Conservation (phyloP, 2,888 invertebrate genomes). For the Thymelicus acteon region DNA sequence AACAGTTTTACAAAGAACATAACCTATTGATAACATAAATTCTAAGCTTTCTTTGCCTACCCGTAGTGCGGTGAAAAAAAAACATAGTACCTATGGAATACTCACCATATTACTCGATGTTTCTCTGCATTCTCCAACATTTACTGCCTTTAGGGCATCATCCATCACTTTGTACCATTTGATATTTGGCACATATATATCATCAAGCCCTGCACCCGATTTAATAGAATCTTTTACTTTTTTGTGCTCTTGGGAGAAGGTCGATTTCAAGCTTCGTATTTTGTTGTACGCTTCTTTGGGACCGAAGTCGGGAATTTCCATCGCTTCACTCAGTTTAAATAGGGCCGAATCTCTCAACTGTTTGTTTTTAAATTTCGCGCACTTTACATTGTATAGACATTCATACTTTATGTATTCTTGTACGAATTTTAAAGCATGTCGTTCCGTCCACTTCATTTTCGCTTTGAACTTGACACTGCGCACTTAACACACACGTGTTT, state of each 20-base stretch:
- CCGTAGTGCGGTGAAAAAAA: no score
- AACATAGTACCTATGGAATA: no score
- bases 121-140: no score
- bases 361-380: slow-evolving; percentile 17
- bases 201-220: no score
- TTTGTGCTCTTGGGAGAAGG: slow-evolving; percentile 37
- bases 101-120: no score
- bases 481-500: slow-evolving; percentile 18
- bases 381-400: slow-evolving; percentile 17
- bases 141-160: no score
- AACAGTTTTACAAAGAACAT: no score
- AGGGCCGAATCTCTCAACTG: slow-evolving; percentile 20
- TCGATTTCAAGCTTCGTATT: slow-evolving; percentile 16
- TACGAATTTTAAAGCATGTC: slow-evolving; percentile 17
- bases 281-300: slow-evolving; percentile 28
- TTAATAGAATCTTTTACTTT: slow-evolving; percentile 35
- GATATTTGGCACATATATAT: no score
- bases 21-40: no score
- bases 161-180: no score
- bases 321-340: slow-evolving; percentile 21
- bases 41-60: no score
- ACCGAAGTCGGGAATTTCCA: slow-evolving; percentile 25
- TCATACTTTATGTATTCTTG: slow-evolving; percentile 18
- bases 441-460: slow-evolving; percentile 10
- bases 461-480: slow-evolving; percentile 17